Conservation (phyloP, 2,797 vertebrate species). For the Rhynchotus rufescens region DNA sequence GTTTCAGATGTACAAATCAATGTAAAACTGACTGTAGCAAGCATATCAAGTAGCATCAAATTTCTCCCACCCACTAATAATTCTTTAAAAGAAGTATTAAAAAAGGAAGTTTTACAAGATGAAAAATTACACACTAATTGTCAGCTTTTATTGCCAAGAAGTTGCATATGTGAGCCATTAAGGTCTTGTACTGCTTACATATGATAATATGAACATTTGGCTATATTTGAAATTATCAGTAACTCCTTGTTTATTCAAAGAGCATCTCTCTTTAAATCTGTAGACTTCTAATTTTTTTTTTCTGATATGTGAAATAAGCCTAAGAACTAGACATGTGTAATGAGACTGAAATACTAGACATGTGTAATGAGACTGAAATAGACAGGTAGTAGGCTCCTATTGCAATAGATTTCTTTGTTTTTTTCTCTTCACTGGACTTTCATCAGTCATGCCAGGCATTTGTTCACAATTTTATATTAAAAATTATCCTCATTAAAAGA, state of each 20-base stretch:
- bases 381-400: not conserved
- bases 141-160: not conserved
- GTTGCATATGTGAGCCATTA: not conserved
- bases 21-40: not conserved
- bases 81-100: not conserved
- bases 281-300: not conserved
- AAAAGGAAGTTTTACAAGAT: not conserved
- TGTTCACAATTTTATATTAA: conserved; percentile 35
- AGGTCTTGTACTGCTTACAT: not conserved
- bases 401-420: not conserved
- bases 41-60: not conserved
- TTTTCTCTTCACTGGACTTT: not conserved
- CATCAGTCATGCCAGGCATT: not conserved
- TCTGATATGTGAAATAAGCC: not conserved
- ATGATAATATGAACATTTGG: fast-evolving
- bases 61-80: not conserved
- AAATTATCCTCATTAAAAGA: conserved; percentile 58
- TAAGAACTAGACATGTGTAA: not conserved
- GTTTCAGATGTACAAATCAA: not conserved
- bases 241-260: not conserved
- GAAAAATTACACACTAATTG: not conserved
- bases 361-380: not conserved
- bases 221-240: not conserved
- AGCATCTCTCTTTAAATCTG: not conserved
- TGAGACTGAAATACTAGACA: not conserved